Evolutionary conservation across 2,797 vertebrate species (phyloP).

Genomic region (Acrocephalus scirpaceus): DNA sequence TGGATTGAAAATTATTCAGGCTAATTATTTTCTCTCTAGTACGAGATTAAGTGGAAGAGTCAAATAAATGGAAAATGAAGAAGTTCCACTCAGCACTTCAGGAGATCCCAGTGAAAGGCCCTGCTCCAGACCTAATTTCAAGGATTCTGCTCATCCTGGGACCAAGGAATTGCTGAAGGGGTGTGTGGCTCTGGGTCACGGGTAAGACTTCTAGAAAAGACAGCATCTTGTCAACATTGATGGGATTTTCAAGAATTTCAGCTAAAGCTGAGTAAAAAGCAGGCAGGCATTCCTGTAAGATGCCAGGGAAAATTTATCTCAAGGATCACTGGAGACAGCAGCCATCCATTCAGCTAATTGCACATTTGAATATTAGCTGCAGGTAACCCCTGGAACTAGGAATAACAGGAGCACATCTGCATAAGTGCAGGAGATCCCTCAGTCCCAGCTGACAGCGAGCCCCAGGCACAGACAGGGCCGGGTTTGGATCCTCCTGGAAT

Average conservation of each 20-base stretch:
- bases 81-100: neutral
- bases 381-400: neutral
- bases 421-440: neutral
- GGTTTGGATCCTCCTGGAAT: too few species aligned
- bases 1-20: slow-evolving; percentile 54
- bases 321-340: neutral
- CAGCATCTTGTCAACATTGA: neutral
- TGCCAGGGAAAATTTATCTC: neutral
- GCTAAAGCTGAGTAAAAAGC: neutral
- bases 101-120: neutral
- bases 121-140: accelerated
- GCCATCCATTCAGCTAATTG: neutral
- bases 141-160: neutral
- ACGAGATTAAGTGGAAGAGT: neutral
- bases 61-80: neutral
- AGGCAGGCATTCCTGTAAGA: neutral
- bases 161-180: neutral
- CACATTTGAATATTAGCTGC: neutral
- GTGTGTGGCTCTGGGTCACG: accelerated
- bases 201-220: neutral
- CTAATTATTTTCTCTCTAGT: slow-evolving; percentile 57
- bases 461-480: neutral
- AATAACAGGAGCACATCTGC: neutral
- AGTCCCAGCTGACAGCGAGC: neutral
- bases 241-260: neutral